Evolutionary conservation across 2,888 invertebrate genomes (phyloP).

Genomic region (Plusia festucae): DNA sequence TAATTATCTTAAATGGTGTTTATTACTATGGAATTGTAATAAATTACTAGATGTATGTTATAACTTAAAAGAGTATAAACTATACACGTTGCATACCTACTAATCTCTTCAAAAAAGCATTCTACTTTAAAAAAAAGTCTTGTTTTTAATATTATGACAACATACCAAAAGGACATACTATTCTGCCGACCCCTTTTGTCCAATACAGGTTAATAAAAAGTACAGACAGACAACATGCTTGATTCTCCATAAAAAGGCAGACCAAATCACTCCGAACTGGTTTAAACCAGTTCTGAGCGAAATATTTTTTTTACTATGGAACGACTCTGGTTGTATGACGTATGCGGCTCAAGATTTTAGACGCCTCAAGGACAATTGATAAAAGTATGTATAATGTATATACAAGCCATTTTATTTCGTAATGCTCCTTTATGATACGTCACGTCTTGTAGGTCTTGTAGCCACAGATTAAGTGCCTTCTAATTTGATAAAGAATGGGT

Average conservation of each 20-base stretch:
- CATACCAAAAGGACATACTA: background rate
- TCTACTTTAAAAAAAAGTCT: too few species aligned
- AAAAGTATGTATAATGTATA: too few species aligned
- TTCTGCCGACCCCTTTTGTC: background rate
- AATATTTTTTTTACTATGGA: background rate
- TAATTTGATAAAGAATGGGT: too few species aligned
- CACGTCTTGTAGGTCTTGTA: too few species aligned
- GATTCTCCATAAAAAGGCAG: background rate
- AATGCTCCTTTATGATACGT: background rate
- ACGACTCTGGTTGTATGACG: background rate
- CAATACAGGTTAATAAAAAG: background rate
- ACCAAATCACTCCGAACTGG: background rate
- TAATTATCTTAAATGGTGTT: too few species aligned
- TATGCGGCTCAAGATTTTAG: background rate
- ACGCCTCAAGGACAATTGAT: background rate
- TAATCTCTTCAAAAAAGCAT: too few species aligned
- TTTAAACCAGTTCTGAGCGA: background rate
- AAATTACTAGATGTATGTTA: too few species aligned
- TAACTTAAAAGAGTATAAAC: too few species aligned
- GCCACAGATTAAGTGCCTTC: too few species aligned
- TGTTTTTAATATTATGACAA: too few species aligned
- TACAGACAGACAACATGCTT: background rate
- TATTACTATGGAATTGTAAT: too few species aligned
- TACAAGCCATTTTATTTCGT: background rate
- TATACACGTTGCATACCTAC: too few species aligned